Percentiles rank a stretch among this genome's conserved stretches.
Evolutionary conservation across 2,888 invertebrate genomes (phyloP).

Genomic region (Pyralis farinalis): DNA sequence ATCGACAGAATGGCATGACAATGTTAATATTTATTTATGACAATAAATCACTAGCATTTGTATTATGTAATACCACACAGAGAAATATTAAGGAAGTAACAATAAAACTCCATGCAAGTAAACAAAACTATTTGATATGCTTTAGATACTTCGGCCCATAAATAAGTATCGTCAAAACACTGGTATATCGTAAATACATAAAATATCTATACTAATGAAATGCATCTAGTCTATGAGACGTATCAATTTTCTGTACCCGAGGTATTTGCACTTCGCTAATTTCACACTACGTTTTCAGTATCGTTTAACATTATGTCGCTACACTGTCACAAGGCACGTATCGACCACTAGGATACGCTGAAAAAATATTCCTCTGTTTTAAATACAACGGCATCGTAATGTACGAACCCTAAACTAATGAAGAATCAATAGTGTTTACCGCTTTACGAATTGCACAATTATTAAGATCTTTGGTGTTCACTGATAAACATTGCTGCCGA

Average conservation of each 20-base stretch:
- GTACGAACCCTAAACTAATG: slow-evolving; percentile 34
- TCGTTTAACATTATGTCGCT: slow-evolving; percentile 29
- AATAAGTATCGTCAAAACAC: slow-evolving; percentile 34
- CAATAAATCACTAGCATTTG: too few relatives aligned
- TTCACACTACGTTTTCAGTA: slow-evolving; percentile 28
- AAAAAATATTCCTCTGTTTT: slow-evolving; percentile 69
- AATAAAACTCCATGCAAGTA: slow-evolving; percentile 27
- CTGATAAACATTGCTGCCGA: slow-evolving; percentile 21
- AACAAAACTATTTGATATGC: slow-evolving; percentile 46
- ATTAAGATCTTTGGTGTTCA: slow-evolving; percentile 65
- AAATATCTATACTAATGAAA: slow-evolving; percentile 55
- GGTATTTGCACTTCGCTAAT: slow-evolving; percentile 12
- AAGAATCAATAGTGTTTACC: slow-evolving; percentile 19
- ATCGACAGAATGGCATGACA: neutral
- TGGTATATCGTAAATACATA: slow-evolving; percentile 39
- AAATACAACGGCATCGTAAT: slow-evolving; percentile 31
- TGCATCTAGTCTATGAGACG: slow-evolving; percentile 61
- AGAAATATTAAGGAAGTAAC: slow-evolving; percentile 12
- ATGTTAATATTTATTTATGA: neutral
- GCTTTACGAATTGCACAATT: slow-evolving; percentile 36
- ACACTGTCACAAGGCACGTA: slow-evolving; percentile 69
- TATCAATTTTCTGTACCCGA: slow-evolving; percentile 17
- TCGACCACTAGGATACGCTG: slow-evolving; percentile 66
- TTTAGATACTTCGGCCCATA: slow-evolving; percentile 52
- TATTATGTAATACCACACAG: neutral